A percentile compares a stretch with the other conserved stretches of the same genome.
Conservation (phyloP, 2,888 invertebrate genomes). For the Gortyna flavago region DNA sequence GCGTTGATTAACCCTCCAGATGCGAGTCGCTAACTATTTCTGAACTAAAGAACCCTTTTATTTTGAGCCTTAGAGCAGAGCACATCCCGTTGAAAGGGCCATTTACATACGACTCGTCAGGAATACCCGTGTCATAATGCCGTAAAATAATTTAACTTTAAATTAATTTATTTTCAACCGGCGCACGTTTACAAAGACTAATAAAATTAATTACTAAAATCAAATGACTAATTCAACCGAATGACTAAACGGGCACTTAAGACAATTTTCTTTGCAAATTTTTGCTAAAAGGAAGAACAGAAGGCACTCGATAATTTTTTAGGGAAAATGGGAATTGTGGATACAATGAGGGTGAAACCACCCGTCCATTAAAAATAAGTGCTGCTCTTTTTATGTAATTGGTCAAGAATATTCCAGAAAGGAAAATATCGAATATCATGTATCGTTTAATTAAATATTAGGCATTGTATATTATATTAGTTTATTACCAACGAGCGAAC, state of each 20-base stretch:
- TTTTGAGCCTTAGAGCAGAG: constrained; percentile 1
- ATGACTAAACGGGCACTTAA: constrained; percentile 20
- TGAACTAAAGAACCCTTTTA: constrained; percentile 8
- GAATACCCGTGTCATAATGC: neutral
- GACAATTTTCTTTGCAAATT: constrained; percentile 15
- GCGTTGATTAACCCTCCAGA: constrained; percentile 1
- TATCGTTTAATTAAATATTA: constrained; percentile 14
- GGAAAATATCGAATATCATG: constrained; percentile 42
- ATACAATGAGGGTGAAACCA: constrained; percentile 18
- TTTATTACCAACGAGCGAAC: neutral
- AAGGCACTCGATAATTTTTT: constrained; percentile 26
- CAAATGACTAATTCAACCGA: constrained; percentile 45
- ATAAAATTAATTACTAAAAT: constrained; percentile 47
- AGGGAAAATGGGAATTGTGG: constrained; percentile 11
- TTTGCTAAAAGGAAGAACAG: neutral
- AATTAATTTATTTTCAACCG: constrained; percentile 40
- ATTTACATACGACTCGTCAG: constrained; percentile 34
- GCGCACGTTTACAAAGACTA: constrained; percentile 37
- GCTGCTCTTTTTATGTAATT: constrained; percentile 49
- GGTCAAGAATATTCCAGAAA: constrained; percentile 31
- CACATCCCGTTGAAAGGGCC: constrained; percentile 8
- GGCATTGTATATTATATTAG: neutral
- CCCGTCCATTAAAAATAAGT: constrained; percentile 60
- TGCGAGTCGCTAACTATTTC: neutral
- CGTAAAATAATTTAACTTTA: constrained; percentile 37